phyloP scores from a whole-genome alignment of 1,140 invertebrate genomes.

The Achatina immaculata region DNA sequence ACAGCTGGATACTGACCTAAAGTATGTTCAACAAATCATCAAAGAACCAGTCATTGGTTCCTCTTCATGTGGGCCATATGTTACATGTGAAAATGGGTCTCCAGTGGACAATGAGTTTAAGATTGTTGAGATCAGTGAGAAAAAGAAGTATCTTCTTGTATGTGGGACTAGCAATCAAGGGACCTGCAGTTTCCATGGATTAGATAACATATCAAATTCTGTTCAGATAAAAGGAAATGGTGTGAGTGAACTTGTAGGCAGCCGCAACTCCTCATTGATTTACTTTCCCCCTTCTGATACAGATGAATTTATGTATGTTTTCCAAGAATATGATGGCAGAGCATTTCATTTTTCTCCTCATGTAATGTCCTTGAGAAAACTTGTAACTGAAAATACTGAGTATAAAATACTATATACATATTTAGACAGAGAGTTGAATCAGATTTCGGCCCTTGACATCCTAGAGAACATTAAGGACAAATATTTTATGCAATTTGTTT shows the following conservation, averaged over 20 bases:
- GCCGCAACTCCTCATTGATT: conserved; percentile 44
- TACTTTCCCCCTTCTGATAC: conserved; percentile 28
- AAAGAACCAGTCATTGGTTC: conserved; percentile 38
- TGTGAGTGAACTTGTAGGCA: conserved; percentile 43
- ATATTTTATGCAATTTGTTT: conserved; percentile 46
- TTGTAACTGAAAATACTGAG: conserved; percentile 22
- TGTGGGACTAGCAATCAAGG: conserved; percentile 48
- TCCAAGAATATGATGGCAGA: conserved; percentile 47
- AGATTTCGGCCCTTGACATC: conserved; percentile 44
- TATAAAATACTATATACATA: conserved; percentile 33
- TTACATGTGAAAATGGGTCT: conserved; percentile 4
- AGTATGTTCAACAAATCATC: background rate
- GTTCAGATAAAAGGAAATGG: conserved; percentile 9
- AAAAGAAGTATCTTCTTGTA: conserved; percentile 43
- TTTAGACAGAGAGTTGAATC: background rate
- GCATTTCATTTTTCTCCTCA: conserved; percentile 41
- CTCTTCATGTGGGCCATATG: conserved; percentile 39
- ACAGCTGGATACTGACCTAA: conserved; percentile 42
- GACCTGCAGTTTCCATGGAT: conserved; percentile 40
- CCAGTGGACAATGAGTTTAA: conserved; percentile 36
- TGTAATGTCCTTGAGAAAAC: conserved; percentile 44
- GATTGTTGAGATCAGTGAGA: conserved; percentile 40
- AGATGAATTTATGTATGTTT: conserved; percentile 43
- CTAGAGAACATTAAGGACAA: background rate
- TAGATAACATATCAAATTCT: conserved; percentile 30